Base-by-base conservation (phyloP, 2,797 vertebrate species). In the Scyliorhinus canicula region DNA sequence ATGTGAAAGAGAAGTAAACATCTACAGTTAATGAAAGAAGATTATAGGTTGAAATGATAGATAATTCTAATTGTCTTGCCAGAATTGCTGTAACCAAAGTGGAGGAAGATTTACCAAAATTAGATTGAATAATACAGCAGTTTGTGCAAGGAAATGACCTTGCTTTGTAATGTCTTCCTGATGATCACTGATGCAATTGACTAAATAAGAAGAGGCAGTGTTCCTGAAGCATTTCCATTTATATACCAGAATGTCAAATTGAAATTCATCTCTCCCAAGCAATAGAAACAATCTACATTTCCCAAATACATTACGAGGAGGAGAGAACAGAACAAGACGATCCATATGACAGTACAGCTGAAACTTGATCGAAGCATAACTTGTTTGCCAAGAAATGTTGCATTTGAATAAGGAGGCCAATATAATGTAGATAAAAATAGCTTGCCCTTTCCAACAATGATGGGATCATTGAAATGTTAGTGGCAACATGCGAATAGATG, bases 161-260 rank as follows among this genome's bases (percentile, higher is more conserved):
- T 90, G 55, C 55, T 40, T 50, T 55, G 19, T 90, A 90, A 90
- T 90, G 55, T 60, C 86, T 90, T 90, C 55, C 35, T 90, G 86
- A 60, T 63, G 86, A 90, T n/a, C 14, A 19, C 86, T 90, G 86
- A 60, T 60, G 35, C 86, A 90, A 88, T 88, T 90, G 86, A 90
- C 55, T 63, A 60, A 90, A 60, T 60, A n/a, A n/a, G 55, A 90
- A 55, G 79, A 19, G 79, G 79, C 79, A 82, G 28, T 55, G 31
- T 86, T 86, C 28, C 50, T 86, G 84, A 31, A 90, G 86, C 55
- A 90, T 60, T 90, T 90, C 86, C 86, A 57, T 90, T 60, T 57
- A 40, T 63, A 90, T 90, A 60, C 35, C 57, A 90, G 86, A n/a
- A 16, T 90, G 55, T 35, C 86, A 57, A 90, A n/a, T 40, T 90